Conservation (phyloP, 2,797 vertebrate genomes). For the Pachyuromys duprasi region DNA sequence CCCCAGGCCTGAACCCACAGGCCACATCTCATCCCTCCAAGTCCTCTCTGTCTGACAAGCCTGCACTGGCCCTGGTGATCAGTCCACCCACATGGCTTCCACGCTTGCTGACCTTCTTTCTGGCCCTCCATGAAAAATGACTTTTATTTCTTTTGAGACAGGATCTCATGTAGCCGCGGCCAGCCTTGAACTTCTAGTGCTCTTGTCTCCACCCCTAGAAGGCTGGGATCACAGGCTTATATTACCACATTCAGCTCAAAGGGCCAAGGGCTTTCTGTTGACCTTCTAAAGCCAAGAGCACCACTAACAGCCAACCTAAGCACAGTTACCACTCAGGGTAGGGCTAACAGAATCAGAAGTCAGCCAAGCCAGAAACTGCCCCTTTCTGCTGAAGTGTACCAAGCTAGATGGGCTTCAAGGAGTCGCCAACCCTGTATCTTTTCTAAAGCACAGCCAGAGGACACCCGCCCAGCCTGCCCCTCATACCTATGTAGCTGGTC, state of each 20-base stretch:
- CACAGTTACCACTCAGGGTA: not conserved
- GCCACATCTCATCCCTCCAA: not conserved
- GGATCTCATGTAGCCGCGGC: not conserved
- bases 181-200: not conserved
- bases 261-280: not conserved
- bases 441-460: not conserved
- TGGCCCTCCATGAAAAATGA: not conserved
- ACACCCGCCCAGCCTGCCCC: not conserved
- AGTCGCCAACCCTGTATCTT: not conserved
- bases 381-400: too few species aligned
- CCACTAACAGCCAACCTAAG: not conserved
- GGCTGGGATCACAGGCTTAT: not conserved
- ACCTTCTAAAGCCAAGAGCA: not conserved
- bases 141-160: not conserved
- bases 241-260: not conserved
- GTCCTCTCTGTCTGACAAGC: not conserved
- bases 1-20: not conserved
- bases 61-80: too few species aligned
- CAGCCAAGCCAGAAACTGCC: not conserved
- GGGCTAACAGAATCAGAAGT: not conserved
- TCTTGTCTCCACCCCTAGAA: not conserved
- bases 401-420: not conserved
- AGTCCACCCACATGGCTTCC: not conserved
- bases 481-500: conserved; percentile 96
- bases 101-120: not conserved